Evolutionary conservation across 2,888 invertebrate genomes (phyloP).

Genomic region (Amphimallon solstitiale): DNA sequence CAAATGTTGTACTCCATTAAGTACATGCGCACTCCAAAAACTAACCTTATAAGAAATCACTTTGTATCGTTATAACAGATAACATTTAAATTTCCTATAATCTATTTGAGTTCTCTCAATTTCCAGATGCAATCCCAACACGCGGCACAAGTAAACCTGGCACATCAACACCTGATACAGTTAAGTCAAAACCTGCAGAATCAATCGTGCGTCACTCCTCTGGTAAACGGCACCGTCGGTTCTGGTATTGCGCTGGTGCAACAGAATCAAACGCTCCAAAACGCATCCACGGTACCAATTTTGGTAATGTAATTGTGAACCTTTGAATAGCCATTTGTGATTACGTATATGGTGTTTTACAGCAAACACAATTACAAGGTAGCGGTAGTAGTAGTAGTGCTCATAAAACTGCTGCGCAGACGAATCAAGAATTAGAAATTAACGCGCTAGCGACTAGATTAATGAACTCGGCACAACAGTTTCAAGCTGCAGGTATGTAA

Average conservation of each 20-base stretch:
- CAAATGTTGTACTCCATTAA: too few species aligned
- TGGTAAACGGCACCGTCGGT: slow-evolving; percentile 61
- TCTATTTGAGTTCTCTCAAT: background rate
- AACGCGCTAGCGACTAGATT: slow-evolving; percentile 82
- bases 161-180: slow-evolving; percentile 56
- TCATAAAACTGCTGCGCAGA: slow-evolving; percentile 47
- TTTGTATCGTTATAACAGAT: too few species aligned
- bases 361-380: slow-evolving; percentile 76
- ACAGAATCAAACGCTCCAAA: slow-evolving; percentile 58
- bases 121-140: slow-evolving; percentile 50
- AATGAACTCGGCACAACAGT: slow-evolving; percentile 85
- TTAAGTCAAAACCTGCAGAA: slow-evolving; percentile 52
- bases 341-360: slow-evolving; percentile 42
- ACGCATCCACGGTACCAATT: slow-evolving; percentile 69
- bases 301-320: slow-evolving; percentile 65
- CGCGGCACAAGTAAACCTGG: slow-evolving; percentile 53
- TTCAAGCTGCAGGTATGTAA: slow-evolving; percentile 71
- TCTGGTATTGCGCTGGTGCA: slow-evolving; percentile 64
- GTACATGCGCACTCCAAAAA: too few species aligned
- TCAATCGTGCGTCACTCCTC: slow-evolving; percentile 49
- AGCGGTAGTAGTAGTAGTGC: slow-evolving; percentile 38
- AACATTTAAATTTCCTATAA: background rate
- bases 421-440: slow-evolving; percentile 72
- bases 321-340: slow-evolving; percentile 3
- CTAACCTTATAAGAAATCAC: too few species aligned